Conservation (phyloP, 1,140 invertebrate genomes). For the Zaprionus gabonicus region DNA sequence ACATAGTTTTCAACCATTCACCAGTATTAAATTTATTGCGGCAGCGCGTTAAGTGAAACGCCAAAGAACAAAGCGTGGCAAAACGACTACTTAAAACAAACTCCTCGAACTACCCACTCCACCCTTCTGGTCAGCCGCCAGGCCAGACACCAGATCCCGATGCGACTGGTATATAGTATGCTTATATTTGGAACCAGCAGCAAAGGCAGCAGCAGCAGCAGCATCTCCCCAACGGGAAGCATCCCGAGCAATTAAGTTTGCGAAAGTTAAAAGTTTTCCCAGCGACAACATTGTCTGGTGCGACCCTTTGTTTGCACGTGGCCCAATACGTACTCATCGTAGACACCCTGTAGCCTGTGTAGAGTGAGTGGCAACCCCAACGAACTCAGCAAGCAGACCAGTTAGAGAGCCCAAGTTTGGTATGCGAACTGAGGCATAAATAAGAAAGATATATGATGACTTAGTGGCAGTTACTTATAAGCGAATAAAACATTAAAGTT, state of each 20-base stretch:
- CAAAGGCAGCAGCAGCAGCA: background rate
- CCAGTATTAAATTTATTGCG: conserved; percentile 37
- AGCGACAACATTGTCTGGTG: conserved; percentile 77
- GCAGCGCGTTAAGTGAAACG: conserved; percentile 22
- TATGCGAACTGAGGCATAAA: too few species aligned
- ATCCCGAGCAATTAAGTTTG: conserved; percentile 75
- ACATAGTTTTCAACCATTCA: conserved; percentile 7
- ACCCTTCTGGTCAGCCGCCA: conserved; percentile 29
- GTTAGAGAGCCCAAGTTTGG: too few species aligned
- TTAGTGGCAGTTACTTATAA: too few species aligned
- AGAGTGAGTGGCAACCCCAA: background rate
- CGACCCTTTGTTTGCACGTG: conserved; percentile 73
- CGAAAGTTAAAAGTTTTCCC: conserved; percentile 74
- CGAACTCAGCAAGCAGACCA: too few species aligned
- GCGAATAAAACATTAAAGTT: too few species aligned
- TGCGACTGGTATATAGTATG: conserved; percentile 1
- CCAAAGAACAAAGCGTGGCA: conserved; percentile 32
- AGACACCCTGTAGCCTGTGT: conserved; percentile 14
- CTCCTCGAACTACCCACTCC: background rate
- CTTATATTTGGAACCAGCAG: conserved; percentile 61
- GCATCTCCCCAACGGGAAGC: conserved; percentile 30
- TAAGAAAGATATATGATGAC: too few species aligned
- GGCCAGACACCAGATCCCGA: conserved; percentile 23
- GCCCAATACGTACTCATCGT: conserved; percentile 42
- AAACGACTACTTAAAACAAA: conserved; percentile 14